Conservation (phyloP, 2,797 vertebrate genomes). For the Kryptopterus vitreolus region DNA sequence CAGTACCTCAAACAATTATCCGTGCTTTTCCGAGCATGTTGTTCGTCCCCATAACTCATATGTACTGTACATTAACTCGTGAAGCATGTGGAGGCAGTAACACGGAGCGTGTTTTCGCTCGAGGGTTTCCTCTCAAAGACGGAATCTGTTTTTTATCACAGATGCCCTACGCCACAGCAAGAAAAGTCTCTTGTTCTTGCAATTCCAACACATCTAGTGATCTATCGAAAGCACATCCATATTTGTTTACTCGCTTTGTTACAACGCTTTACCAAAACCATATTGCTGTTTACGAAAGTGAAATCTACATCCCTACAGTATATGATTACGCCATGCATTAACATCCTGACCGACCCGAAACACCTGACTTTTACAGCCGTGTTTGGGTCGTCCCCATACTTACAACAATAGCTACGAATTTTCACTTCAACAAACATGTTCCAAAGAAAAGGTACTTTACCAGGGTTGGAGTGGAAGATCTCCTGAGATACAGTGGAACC, state of each 20-base stretch:
- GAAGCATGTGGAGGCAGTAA: constrained; percentile 13
- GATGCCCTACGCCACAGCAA: background rate
- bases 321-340: background rate
- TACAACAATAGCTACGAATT: too few relatives aligned
- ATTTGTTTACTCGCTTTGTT: background rate
- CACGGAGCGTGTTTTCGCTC: background rate
- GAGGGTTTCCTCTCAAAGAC: background rate
- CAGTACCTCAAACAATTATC: background rate
- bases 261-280: background rate
- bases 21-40: background rate
- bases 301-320: background rate
- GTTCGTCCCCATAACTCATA: background rate
- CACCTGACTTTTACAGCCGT: too few relatives aligned
- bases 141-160: constrained; percentile 16
- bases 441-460: too few relatives aligned
- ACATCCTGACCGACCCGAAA: background rate
- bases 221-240: background rate
- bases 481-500: too few relatives aligned
- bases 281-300: background rate
- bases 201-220: background rate
- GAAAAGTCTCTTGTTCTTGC: background rate
- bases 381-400: too few relatives aligned
- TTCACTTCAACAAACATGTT: too few relatives aligned
- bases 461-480: too few relatives aligned
- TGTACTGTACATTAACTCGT: constrained; percentile 7